A percentile compares a stretch with the other conserved stretches of the same genome.
Evolutionary conservation across 2,797 vertebrate genomes (phyloP).

Genomic region (Syngnathus rostellatus): DNA sequence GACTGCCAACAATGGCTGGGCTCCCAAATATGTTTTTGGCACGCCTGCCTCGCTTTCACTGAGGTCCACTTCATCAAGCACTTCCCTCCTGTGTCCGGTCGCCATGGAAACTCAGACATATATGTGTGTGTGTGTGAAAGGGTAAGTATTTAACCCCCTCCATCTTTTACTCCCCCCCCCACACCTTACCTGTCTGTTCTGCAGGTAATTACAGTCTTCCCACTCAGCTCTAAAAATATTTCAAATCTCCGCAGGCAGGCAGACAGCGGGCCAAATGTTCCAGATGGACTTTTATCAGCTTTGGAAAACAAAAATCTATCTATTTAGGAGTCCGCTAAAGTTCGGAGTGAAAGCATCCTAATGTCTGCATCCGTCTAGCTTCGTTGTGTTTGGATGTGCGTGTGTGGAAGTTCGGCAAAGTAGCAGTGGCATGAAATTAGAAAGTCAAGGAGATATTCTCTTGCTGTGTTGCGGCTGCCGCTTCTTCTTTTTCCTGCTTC

Average conservation of each 20-base stretch:
- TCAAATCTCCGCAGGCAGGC: conserved; percentile 37
- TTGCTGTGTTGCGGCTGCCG: not conserved
- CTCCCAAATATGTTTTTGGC: not conserved
- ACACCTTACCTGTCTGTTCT: conserved; percentile 38
- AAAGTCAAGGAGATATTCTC: not conserved
- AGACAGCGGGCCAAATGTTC: conserved; percentile 39
- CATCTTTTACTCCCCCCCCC: not conserved
- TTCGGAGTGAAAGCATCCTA: not conserved
- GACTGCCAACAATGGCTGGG: not conserved
- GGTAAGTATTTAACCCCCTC: conserved; percentile 27
- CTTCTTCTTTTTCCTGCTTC: not conserved
- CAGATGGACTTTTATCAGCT: not conserved
- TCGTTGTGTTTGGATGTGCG: not conserved
- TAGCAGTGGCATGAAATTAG: not conserved
- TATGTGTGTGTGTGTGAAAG: conserved; percentile 11
- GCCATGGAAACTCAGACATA: conserved; percentile 52
- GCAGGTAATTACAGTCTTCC: conserved; percentile 54
- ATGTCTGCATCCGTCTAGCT: too few species aligned
- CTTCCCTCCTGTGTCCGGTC: conserved; percentile 43
- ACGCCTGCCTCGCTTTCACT: not conserved
- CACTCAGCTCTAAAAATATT: conserved; percentile 55
- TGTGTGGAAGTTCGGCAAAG: not conserved
- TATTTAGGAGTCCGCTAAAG: not conserved
- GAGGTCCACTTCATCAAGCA: conserved; percentile 19
- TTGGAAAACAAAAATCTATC: not conserved